Base-by-base conservation (phyloP, 2,797 vertebrate genomes). In the Anguilla megastoma region DNA sequence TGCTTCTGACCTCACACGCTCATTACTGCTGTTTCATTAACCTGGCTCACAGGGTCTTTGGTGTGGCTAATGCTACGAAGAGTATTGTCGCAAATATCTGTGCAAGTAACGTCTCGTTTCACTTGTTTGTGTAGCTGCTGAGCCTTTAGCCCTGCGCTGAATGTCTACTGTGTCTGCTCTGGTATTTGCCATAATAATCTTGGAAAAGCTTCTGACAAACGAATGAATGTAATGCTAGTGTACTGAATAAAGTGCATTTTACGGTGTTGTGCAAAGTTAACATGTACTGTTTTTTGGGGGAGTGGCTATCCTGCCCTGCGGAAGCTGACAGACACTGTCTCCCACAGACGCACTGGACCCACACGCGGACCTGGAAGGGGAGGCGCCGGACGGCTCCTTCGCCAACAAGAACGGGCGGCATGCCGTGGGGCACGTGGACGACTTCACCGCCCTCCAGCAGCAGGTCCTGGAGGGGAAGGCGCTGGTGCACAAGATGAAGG, bases 381-480 rank as follows among this genome's bases (percentile, higher is more conserved):
- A 97, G 0, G 95, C 96, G 16, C 94, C 89, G 0, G 95, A 92
- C 0, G 96, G 96, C 16, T 95, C 95, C 0, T 97, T 96, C 86
- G 94, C 96, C 0, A 97, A 94, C 90, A 96, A 95, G 8, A 95
- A 96, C 0, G 97, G 97, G n/a, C 94, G 95, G 88, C 98, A 98
- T 0, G 92, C 96, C 0, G 90, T 98, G 0, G 96, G 97, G 16
- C 94, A 96, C 0, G 89, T 98, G 85, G 97, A 98, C 21, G 97
- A 98, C 84, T 99, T 97, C 87, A 94, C 85, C 2, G 95, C 97
- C 33, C 95, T 99, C 41, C 96, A 96, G 91, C 97, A 98, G 94
- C 98, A 97, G 90, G 91, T 99, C 0, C 85, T 95, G 16, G 96
- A 99, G 89, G 97, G 97, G 18, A 95, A 95, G 88, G 93, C 93